phyloP scores from a whole-genome alignment of 37 sponge, comb jelly and placozoan species.

The Hormiphora californensis region DNA sequence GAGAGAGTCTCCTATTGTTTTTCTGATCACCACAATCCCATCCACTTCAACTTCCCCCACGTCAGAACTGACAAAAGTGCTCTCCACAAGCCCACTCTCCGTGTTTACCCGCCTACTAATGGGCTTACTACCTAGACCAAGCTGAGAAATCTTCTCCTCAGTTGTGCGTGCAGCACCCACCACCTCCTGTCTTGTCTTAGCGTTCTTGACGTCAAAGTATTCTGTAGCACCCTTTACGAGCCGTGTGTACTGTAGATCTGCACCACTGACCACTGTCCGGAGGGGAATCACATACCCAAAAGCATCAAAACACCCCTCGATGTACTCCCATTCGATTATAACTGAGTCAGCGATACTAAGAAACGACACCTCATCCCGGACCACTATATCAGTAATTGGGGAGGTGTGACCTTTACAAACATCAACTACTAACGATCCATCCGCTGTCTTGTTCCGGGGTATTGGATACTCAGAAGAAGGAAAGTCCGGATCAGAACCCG shows the following conservation, averaged over 20 bases:
- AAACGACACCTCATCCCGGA: slow-evolving; percentile 3
- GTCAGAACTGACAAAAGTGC: neutral
- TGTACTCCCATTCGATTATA: slow-evolving; percentile 41
- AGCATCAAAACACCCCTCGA: slow-evolving; percentile 9
- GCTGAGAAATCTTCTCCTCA: neutral
- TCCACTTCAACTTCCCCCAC: neutral
- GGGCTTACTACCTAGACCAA: neutral
- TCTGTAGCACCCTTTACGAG: neutral
- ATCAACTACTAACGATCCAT: neutral
- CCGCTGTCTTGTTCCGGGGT: neutral
- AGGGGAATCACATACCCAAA: slow-evolving; percentile 7
- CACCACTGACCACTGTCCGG: neutral
- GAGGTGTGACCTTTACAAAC: slow-evolving; percentile 23
- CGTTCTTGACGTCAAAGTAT: neutral
- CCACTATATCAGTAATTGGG: neutral
- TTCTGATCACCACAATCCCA: slow-evolving; percentile 18
- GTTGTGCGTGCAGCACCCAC: neutral
- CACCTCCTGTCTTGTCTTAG: slow-evolving; percentile 26
- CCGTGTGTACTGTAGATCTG: neutral
- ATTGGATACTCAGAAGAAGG: neutral
- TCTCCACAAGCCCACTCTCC: slow-evolving; percentile 22
- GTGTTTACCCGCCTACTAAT: neutral
- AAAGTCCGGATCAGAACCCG: neutral
- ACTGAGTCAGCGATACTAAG: neutral
- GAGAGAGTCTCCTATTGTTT: neutral